Conservation (phyloP, 35 echinoderm and acorn worm genomes). For the Holothuria glaberrima region DNA sequence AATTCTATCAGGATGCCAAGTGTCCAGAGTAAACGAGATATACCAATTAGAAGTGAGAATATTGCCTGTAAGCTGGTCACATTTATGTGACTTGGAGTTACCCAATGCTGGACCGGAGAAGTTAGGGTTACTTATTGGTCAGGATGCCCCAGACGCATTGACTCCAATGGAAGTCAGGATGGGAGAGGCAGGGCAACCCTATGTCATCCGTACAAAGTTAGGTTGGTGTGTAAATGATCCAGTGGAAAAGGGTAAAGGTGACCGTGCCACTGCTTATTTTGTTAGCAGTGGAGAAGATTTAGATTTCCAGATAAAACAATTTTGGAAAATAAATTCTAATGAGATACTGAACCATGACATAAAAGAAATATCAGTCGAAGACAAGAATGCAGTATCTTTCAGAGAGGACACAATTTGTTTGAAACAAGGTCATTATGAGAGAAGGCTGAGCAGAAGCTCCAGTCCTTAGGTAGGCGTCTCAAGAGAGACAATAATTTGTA, state of each 20-base stretch:
- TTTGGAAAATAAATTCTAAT: conserved; percentile 33
- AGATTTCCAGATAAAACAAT: conserved; percentile 40
- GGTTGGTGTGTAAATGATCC: conserved; percentile 76
- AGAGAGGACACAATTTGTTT: conserved; percentile 27
- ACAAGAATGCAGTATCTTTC: conserved; percentile 11
- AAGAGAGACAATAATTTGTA: conserved; percentile 45
- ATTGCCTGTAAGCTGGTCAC: conserved; percentile 2
- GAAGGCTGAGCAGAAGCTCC: conserved; percentile 46
- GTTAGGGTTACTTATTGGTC: conserved; percentile 53
- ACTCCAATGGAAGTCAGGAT: conserved; percentile 52
- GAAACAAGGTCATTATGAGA: conserved; percentile 63
- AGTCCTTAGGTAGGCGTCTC: conserved; percentile 44
- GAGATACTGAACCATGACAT: neutral
- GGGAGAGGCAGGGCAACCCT: conserved; percentile 44
- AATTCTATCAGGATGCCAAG: neutral
- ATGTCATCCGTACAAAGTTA: conserved; percentile 56
- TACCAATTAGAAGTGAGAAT: conserved; percentile 17
- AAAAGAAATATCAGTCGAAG: conserved; percentile 23
- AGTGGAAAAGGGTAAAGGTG: neutral
- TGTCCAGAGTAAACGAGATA: neutral
- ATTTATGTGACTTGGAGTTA: neutral
- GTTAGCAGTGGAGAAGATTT: conserved; percentile 6
- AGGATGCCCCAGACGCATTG: conserved; percentile 56
- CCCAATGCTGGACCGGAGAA: neutral
- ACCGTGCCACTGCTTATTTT: conserved; percentile 10